Base-by-base conservation (phyloP, 2,888 invertebrate species). In the Horisme vitalbata region DNA sequence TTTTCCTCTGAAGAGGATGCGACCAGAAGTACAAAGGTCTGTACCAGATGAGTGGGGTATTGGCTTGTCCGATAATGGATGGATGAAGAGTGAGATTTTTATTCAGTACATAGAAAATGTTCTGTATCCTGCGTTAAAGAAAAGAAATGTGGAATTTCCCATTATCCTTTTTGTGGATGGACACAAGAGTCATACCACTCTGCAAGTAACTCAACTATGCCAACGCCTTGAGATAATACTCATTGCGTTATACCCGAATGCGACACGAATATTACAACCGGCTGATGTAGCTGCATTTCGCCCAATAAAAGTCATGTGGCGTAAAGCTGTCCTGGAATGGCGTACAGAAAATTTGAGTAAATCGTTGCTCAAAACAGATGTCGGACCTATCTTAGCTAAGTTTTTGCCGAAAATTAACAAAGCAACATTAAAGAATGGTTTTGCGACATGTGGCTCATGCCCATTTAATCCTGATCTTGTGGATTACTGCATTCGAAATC, bases 141-240 rank as follows among this genome's bases (percentile, higher is more conserved):
- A 45, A 63, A 63, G 5, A 57, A 47, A 52, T 1, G 49, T 56
- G 39, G 43, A 33, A 45, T 68, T 74, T 39, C 74, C 72, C 3
- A 49, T 79, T 1, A 62, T 80, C 38, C 45, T 79, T 3, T 78
- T 77, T 50, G 65, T 79, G 13, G 76, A 55, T 37, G 55, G 47
- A 0, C 49, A 55, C 38, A 53, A 58, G 20, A 26, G 50, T 1
- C 54, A 52, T 5, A n/a, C 52, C 0, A 55, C 23, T 10, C 31
- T 28, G 20, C 39, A 21, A 7, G 39, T 47, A 0, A 55, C 51
- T 60, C 43, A 61, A 9, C 8, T 43, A 1, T 43, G 35, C n/a
- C 31, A 20, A 2, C 33, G 7, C 4, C 6, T 28, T 1, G 9
- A 41, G 4, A 41, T 41, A 15, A 7, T 32, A 9, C 7, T 41